These are phyloP conservation scores for Sebastes paucispinis DNA, from an alignment of 2,797 vertebrate species.

Conservation along the genomic window DNA sequence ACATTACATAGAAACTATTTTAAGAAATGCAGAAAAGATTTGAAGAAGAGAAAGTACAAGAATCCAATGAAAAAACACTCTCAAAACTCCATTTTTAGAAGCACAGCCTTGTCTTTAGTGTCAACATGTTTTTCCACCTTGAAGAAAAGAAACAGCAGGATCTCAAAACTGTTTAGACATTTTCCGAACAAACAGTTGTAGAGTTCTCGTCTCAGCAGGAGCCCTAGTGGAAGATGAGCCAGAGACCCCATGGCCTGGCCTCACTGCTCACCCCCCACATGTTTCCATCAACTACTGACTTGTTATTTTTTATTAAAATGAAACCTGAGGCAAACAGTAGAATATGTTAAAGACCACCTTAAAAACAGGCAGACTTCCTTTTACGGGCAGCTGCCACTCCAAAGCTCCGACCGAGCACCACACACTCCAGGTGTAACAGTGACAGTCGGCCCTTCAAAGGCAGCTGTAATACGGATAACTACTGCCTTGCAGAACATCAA, in stretches of 20 bases:
- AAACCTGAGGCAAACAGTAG: slow-evolving; percentile 44
- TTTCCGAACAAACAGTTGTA: not conserved
- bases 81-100: not conserved
- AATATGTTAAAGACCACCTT: slow-evolving; percentile 39
- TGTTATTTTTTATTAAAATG: slow-evolving; percentile 34
- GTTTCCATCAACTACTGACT: not conserved
- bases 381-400: slow-evolving; percentile 54
- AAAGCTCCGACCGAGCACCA: slow-evolving; percentile 23
- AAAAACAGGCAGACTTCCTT: slow-evolving; percentile 50
- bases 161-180: not conserved
- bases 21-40: not conserved
- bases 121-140: not conserved
- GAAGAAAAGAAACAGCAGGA: slow-evolving; percentile 4
- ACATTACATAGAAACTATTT: not conserved
- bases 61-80: not conserved
- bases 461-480: slow-evolving; percentile 66
- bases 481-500: slow-evolving; percentile 65
- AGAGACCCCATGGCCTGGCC: slow-evolving; percentile 6
- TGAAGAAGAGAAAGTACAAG: not conserved
- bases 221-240: slow-evolving; percentile 1
- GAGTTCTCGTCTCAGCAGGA: slow-evolving; percentile 1
- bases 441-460: slow-evolving; percentile 70
- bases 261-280: not conserved
- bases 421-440: slow-evolving; percentile 67
- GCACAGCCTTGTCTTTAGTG: not conserved